Evolutionary conservation across 1,140 invertebrate species (phyloP).

Genomic region (Trinorchestia longiramus): DNA sequence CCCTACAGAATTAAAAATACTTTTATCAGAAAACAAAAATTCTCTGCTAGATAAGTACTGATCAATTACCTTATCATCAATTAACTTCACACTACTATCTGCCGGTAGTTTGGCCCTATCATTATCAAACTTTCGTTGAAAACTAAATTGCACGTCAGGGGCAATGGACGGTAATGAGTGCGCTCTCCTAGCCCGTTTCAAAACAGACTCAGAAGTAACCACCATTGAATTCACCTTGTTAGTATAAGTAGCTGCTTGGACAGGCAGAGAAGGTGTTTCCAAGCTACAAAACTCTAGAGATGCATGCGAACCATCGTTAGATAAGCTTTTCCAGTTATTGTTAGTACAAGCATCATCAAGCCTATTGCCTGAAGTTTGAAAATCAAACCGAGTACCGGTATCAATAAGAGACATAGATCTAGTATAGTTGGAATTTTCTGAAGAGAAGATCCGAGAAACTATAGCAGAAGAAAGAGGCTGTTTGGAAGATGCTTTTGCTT

Average conservation of each 20-base stretch:
- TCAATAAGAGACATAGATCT: constrained; percentile 57
- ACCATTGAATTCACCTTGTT: constrained; percentile 65
- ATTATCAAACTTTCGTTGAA: background rate
- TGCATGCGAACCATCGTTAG: constrained; percentile 15
- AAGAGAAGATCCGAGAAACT: constrained; percentile 57
- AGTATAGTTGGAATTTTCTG: constrained; percentile 55
- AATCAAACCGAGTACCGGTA: constrained; percentile 27
- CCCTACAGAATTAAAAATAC: constrained; percentile 25
- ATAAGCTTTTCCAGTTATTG: constrained; percentile 24
- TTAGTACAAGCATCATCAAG: constrained; percentile 3
- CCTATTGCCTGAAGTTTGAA: constrained; percentile 13
- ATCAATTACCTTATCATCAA: constrained; percentile 41
- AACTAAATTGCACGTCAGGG: background rate
- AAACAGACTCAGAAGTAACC: constrained; percentile 61
- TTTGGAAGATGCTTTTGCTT: constrained; percentile 14
- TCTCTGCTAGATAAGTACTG: constrained; percentile 25
- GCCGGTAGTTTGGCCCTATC: background rate
- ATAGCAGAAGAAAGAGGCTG: constrained; percentile 55
- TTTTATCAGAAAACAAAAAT: background rate
- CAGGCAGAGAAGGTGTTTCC: constrained; percentile 56
- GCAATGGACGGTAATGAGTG: constrained; percentile 63
- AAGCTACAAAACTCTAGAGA: constrained; percentile 25
- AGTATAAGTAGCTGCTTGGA: constrained; percentile 61
- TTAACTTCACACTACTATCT: background rate
- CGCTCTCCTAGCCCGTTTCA: constrained; percentile 60